These are phyloP conservation scores for Xanthorhoe spadicearia DNA, from an alignment of 2,888 invertebrate genomes.

Conservation along the genomic window DNA sequence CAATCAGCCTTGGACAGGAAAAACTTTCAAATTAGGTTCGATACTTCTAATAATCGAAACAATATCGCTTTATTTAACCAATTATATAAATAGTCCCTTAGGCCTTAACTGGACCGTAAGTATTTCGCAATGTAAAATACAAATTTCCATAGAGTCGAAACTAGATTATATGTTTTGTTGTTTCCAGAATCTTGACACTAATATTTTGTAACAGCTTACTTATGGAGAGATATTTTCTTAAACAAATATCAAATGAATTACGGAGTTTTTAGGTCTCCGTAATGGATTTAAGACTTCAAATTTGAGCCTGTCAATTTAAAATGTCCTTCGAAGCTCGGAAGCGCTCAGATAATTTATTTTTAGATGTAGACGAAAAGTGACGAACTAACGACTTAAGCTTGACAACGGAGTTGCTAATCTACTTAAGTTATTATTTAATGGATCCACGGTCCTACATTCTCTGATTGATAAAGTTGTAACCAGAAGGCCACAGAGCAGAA, in stretches of 20 bases:
- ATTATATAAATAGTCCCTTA: constrained; percentile 23
- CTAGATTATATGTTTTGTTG: not conserved
- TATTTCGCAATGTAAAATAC: constrained; percentile 24
- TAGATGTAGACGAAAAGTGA: too few relatives aligned
- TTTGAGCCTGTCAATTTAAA: too few relatives aligned
- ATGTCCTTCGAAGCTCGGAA: too few relatives aligned
- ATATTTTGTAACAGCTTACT: too few relatives aligned
- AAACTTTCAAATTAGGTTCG: constrained; percentile 17
- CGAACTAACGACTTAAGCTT: not conserved
- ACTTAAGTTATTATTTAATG: constrained; percentile 26
- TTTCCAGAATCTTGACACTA: not conserved
- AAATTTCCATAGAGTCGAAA: constrained; percentile 11
- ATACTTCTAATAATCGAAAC: constrained; percentile 19
- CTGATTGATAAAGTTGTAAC: constrained; percentile 53
- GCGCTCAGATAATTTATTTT: too few relatives aligned
- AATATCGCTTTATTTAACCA: constrained; percentile 23
- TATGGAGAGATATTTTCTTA: too few relatives aligned
- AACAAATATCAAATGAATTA: too few relatives aligned
- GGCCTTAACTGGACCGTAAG: constrained; percentile 18
- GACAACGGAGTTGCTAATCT: constrained; percentile 13
- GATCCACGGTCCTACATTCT: constrained; percentile 50
- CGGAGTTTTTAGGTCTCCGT: too few relatives aligned
- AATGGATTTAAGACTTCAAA: too few relatives aligned
- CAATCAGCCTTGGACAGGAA: constrained; percentile 20
- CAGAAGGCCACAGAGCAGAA: constrained; percentile 39